Evolutionary conservation across 2,888 invertebrate genomes (phyloP).

Genomic region (Drosophila koepferae): DNA sequence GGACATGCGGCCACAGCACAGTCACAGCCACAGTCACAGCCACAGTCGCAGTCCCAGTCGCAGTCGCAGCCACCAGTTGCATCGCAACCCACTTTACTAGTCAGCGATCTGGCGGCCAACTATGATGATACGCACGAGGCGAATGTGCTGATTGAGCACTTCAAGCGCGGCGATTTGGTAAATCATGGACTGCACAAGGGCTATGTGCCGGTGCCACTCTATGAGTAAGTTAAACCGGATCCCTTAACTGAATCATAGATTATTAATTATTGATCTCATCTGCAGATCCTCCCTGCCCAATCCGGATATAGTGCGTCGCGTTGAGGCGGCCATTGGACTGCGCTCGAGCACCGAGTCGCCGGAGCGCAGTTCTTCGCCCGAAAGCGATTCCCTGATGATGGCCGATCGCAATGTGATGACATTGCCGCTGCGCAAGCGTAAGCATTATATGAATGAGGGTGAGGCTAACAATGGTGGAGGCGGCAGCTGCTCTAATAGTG

Average conservation of each 20-base stretch:
- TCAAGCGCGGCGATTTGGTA: slow-evolving; percentile 78
- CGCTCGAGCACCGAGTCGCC: slow-evolving; percentile 86
- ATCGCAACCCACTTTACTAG: slow-evolving; percentile 54
- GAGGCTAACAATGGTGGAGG: slow-evolving; percentile 33
- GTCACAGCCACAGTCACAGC: neutral
- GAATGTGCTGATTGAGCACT: slow-evolving; percentile 80
- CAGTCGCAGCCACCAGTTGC: slow-evolving; percentile 15
- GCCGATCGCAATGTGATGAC: slow-evolving; percentile 88
- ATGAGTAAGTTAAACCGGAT: slow-evolving; percentile 76
- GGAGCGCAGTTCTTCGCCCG: slow-evolving; percentile 86
- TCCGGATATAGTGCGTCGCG: slow-evolving; percentile 86
- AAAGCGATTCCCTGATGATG: slow-evolving; percentile 86
- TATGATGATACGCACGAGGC: slow-evolving; percentile 78
- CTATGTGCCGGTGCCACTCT: slow-evolving; percentile 84
- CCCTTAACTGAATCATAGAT: neutral
- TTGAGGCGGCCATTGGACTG: slow-evolving; percentile 87
- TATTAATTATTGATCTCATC: neutral
- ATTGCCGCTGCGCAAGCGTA: slow-evolving; percentile 92
- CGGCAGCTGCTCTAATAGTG: neutral
- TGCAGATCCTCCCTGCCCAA: slow-evolving; percentile 80
- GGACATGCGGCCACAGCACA: slow-evolving; percentile 47
- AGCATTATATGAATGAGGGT: slow-evolving; percentile 90
- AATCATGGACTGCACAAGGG: slow-evolving; percentile 78
- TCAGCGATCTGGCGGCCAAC: slow-evolving; percentile 73
- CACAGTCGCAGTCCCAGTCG: neutral